Conservation (phyloP, 2,888 invertebrate species). For the Stenotaenia linearis region DNA sequence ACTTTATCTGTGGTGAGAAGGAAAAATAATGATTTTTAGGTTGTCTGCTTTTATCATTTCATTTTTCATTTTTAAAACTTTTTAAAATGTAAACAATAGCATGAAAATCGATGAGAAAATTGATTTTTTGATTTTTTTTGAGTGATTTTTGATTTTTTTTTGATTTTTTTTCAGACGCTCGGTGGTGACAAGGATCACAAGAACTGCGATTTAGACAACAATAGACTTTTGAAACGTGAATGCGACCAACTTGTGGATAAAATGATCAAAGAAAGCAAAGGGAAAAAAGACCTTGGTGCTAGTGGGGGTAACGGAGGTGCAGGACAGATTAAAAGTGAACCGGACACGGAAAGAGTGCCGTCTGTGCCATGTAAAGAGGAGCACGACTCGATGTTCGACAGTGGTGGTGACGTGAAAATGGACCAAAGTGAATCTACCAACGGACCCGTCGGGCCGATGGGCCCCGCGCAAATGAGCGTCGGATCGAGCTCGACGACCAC, state of each 20-base stretch:
- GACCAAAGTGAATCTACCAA: slow-evolving; percentile 32
- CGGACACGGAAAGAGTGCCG: slow-evolving; percentile 33
- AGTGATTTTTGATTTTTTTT: neutral
- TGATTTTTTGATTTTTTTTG: neutral
- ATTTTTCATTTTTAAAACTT: neutral
- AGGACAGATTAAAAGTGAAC: slow-evolving; percentile 33
- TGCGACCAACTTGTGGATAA: slow-evolving; percentile 34
- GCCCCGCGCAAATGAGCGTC: neutral
- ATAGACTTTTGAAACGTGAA: slow-evolving; percentile 35
- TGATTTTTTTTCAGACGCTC: neutral
- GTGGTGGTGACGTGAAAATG: slow-evolving; percentile 24
- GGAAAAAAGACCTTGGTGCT: slow-evolving; percentile 38
- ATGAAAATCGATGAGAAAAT: neutral
- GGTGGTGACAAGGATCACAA: slow-evolving; percentile 29
- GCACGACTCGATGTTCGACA: slow-evolving; percentile 17
- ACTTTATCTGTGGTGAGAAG: neutral
- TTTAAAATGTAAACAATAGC: no score
- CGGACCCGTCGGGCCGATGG: slow-evolving; percentile 7
- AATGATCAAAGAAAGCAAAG: slow-evolving; percentile 41
- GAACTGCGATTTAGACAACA: slow-evolving; percentile 32
- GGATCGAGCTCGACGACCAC: neutral
- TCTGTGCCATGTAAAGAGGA: slow-evolving; percentile 27
- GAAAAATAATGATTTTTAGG: neutral
- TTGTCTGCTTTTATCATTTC: no score
- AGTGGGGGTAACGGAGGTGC: slow-evolving; percentile 24